Evolutionary conservation across 2,113 vertebrate species (phyloP).

Genomic region (Cricetomys ansorgei): DNA sequence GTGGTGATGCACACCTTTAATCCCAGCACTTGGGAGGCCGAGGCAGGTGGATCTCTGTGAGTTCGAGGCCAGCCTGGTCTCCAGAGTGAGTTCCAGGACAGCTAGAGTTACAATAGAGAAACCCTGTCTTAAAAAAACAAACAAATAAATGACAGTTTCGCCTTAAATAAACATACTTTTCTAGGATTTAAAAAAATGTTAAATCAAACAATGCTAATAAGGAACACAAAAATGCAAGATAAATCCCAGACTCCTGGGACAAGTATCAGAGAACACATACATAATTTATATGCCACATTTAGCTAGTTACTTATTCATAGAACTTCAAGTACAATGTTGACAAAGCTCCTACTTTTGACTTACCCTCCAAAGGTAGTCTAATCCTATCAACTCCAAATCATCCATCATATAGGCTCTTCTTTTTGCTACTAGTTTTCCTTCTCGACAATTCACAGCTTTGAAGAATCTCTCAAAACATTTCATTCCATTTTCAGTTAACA

Average conservation of each 20-base stretch:
- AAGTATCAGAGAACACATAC: slow-evolving; percentile 5
- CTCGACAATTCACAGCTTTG: slow-evolving; percentile 99
- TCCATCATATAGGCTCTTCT: slow-evolving; percentile 99
- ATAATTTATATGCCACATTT: neutral
- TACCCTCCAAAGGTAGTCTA: slow-evolving; percentile 99
- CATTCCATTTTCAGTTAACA: slow-evolving; percentile 99
- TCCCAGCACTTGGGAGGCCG: no score
- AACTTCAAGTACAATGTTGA: slow-evolving; percentile 4
- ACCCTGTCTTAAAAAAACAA: no score
- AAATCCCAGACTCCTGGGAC: neutral
- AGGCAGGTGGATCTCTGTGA: no score
- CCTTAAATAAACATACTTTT: slow-evolving; percentile 21
- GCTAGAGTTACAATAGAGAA: no score
- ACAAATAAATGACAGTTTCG: neutral
- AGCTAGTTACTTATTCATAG: neutral
- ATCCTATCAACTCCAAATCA: slow-evolving; percentile 98
- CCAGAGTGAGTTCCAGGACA: no score
- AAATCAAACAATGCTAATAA: slow-evolving; percentile 18
- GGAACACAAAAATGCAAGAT: neutral
- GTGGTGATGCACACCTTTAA: no score
- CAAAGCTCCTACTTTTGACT: slow-evolving; percentile 81
- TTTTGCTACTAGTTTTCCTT: slow-evolving; percentile 98
- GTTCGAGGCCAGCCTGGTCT: no score
- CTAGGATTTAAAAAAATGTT: neutral
- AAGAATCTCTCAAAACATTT: slow-evolving; percentile 99